Evolutionary conservation across 2,888 invertebrate genomes (phyloP), one percentile per base, ranked within the genome.

Genomic region (Apodemia zela): DNA sequence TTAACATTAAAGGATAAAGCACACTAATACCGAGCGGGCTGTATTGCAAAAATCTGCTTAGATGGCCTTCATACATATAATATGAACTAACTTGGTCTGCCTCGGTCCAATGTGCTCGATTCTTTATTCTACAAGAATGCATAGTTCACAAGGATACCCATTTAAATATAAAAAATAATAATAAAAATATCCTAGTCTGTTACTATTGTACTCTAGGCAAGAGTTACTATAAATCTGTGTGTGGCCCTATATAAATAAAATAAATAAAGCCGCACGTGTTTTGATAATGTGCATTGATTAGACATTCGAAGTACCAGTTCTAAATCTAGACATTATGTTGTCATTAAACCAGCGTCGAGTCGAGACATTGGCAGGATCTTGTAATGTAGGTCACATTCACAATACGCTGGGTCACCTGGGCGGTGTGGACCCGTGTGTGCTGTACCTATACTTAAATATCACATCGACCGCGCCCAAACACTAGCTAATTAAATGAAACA

Each of bases 381-480:
- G 51, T 49, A 51, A 61, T 61, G 61, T 61, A 49, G 61, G 61
- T 61, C 61, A 51, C 35, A 51, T 51, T 18, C 51, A 51, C 51
- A 25, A 42, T 51, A 18, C 18, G 18, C 49, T 49, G 18, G 17
- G 51, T 51, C 51, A 51, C 51, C 25, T 25, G 13, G 51, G 51
- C 25, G 7, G 18, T n/a, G 21, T 54, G 51, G 47, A 29, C 25
- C 47, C n/a, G 47, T 49, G 49, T 33, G 33, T 61, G 35, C 47
- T 47, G 47, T 33, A 33, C 29, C 7, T 15, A 47, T 18, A 33
- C 61, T 84, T 84, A 77, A 83, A 87, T 87, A 86, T 87, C 82
- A 86, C 85, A 85, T 80, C 74, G 76, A 69, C 86, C 88, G 84
- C 88, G 84, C 88, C 88, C 84, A 73, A 68, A 63, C 69, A 63